Percentiles rank a stretch among this genome's conserved stretches.
Conservation (phyloP, 1,140 invertebrate genomes). For the Drosophila ogumai region DNA sequence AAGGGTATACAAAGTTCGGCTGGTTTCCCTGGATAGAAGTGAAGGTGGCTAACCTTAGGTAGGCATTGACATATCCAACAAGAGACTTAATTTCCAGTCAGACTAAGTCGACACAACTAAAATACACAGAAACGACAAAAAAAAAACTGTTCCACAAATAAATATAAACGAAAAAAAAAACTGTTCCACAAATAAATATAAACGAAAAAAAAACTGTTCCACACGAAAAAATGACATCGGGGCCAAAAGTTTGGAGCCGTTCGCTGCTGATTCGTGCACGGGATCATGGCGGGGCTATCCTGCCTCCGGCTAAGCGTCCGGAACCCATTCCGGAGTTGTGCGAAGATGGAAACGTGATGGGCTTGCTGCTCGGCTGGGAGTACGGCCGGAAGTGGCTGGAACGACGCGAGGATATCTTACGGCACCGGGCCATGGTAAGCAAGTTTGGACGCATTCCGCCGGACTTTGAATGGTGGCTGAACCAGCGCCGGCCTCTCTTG, state of each 20-base stretch:
- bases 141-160: neutral
- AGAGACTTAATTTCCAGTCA: neutral
- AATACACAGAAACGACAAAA: neutral
- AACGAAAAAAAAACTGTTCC: neutral
- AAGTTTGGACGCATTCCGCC: slow-evolving; percentile 16
- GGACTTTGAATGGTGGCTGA: slow-evolving; percentile 43
- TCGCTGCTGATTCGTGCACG: neutral
- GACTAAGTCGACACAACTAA: slow-evolving; percentile 1
- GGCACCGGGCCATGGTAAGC: slow-evolving; percentile 4
- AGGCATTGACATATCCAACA: neutral
- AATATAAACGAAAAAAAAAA: neutral
- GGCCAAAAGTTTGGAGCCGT: slow-evolving; percentile 16
- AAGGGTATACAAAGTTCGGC: too few relatives aligned
- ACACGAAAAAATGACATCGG: slow-evolving; percentile 1
- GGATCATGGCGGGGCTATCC: slow-evolving; percentile 25
- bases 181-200: neutral
- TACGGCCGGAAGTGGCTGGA: slow-evolving; percentile 43
- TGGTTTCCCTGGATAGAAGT: too few relatives aligned
- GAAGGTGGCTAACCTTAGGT: too few relatives aligned
- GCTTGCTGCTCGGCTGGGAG: slow-evolving; percentile 39
- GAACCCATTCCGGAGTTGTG: slow-evolving; percentile 18
- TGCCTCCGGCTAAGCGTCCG: slow-evolving; percentile 8
- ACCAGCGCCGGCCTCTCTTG: slow-evolving; percentile 30
- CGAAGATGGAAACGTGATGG: slow-evolving; percentile 21
- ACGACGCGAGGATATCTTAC: slow-evolving; percentile 21